Conservation (phyloP, 2,888 invertebrate species). For the Cerastis leucographa region DNA sequence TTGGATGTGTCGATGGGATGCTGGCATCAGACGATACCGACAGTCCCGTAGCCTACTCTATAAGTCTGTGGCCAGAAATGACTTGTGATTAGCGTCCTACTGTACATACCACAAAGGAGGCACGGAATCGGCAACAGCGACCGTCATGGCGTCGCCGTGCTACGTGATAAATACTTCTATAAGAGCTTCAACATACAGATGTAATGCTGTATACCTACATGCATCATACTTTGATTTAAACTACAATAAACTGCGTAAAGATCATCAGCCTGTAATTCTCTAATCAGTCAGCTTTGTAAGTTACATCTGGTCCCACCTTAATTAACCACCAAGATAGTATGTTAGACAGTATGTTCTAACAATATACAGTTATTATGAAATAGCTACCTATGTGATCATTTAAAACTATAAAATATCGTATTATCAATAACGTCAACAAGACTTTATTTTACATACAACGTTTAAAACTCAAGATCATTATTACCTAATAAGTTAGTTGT, state of each 20-base stretch:
- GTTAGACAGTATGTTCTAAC: conserved; percentile 29
- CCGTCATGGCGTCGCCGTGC: neutral
- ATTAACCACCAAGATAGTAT: conserved; percentile 25
- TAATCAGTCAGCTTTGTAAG: neutral
- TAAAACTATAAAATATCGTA: conserved; percentile 39
- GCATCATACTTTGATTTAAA: neutral
- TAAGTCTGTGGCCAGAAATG: conserved; percentile 3
- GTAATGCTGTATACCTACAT: neutral
- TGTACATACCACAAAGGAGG: neutral
- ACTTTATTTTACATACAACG: conserved; percentile 28
- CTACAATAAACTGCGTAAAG: neutral
- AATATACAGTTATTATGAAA: conserved; percentile 35
- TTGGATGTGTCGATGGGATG: conserved; percentile 12
- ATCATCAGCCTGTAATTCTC: neutral
- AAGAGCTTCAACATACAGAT: neutral
- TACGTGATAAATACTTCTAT: neutral
- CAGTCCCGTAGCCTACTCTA: conserved; percentile 26
- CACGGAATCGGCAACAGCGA: neutral
- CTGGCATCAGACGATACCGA: conserved; percentile 12
- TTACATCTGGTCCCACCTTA: conserved; percentile 7
- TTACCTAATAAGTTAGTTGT: conserved; percentile 18
- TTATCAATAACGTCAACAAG: conserved; percentile 30
- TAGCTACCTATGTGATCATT: conserved; percentile 53
- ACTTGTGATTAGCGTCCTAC: neutral
- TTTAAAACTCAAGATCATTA: conserved; percentile 35